Base-by-base conservation (phyloP, 2,888 invertebrate genomes). In the Sabatieria punctata region DNA sequence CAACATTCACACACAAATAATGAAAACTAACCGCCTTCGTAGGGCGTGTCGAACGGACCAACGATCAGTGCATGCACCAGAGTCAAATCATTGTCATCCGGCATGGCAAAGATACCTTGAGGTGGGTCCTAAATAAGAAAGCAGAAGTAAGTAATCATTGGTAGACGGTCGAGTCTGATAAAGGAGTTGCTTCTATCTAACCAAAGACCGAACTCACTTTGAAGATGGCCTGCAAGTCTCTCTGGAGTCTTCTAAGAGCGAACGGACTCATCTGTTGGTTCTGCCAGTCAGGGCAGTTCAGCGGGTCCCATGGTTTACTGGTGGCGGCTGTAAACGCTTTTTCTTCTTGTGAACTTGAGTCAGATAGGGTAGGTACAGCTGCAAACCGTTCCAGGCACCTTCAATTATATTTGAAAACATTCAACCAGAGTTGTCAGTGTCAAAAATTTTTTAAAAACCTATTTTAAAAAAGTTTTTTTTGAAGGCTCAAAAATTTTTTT, bases 11-110 rank as follows among this genome's bases (percentile, higher is more conserved):
- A 13, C 27, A 42, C 27, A n/a, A 67, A 48, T 52, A 65, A 67
- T 51, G 65, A 64, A 55, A 67, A 66, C 49, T 63, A 66, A 21
- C 67, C 68, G 18, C 68, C 68, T 60, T 75, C 74, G 53, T 75
- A 75, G 2, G 75, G 75, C 2, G 75, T 75, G 53, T 73, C 74
- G 61, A 71, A 72, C 1, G 74, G 72, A 11, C 75, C 75, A 4
- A 71, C 71, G 40, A 75, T 71, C 22, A 75, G 60, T 0, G 73
- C 74, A 63, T 75, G 74, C 35, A 75, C 63, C 67, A 66, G 54
- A 18, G 73, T 73, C 46, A 74, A 64, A 56, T 74, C 71, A 35
- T 68, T 65, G 51, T 73, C 71, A 57, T 74, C 74, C 21, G 73
- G 73, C 4, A 72, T 69, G 26, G 72, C 70, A 57, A 72, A 74